Conservation (phyloP, 1,140 invertebrate genomes). For the Heliconius eleuchia region DNA sequence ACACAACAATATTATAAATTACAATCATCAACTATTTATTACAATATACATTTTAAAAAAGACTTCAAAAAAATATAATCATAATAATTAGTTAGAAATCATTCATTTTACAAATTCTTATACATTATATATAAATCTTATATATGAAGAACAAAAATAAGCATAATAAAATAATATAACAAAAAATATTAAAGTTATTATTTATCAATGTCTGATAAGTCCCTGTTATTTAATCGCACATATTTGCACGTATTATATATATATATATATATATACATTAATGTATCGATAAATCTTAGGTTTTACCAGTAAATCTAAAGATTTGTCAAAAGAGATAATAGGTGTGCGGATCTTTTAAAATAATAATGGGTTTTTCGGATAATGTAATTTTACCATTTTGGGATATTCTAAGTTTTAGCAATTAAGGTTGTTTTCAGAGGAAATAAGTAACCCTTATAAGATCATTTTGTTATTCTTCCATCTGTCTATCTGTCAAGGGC, state of each 20-base stretch:
- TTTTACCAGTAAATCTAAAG: too few relatives aligned
- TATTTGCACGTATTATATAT: not conserved
- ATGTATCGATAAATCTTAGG: too few relatives aligned
- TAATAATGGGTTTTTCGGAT: too few relatives aligned
- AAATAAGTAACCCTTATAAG: too few relatives aligned
- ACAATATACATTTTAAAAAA: conserved; percentile 32
- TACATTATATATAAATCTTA: not conserved
- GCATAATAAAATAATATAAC: not conserved
- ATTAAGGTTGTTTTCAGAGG: too few relatives aligned
- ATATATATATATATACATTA: too few relatives aligned
- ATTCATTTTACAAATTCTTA: not conserved
- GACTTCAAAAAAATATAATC: conserved; percentile 26
- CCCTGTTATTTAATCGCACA: not conserved
- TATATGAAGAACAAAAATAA: conserved; percentile 3
- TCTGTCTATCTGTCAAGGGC: too few relatives aligned
- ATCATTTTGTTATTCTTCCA: too few relatives aligned
- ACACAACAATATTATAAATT: conserved; percentile 6
- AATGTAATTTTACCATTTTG: too few relatives aligned
- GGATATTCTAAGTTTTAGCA: too few relatives aligned
- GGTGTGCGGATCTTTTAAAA: too few relatives aligned
- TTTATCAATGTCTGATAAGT: not conserved
- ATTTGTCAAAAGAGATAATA: too few relatives aligned
- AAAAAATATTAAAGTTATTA: not conserved
- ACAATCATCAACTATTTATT: conserved; percentile 23
- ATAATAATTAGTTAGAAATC: conserved; percentile 5